Base-by-base conservation (phyloP, 2,113 vertebrate genomes). In the Crypturellus undulatus region DNA sequence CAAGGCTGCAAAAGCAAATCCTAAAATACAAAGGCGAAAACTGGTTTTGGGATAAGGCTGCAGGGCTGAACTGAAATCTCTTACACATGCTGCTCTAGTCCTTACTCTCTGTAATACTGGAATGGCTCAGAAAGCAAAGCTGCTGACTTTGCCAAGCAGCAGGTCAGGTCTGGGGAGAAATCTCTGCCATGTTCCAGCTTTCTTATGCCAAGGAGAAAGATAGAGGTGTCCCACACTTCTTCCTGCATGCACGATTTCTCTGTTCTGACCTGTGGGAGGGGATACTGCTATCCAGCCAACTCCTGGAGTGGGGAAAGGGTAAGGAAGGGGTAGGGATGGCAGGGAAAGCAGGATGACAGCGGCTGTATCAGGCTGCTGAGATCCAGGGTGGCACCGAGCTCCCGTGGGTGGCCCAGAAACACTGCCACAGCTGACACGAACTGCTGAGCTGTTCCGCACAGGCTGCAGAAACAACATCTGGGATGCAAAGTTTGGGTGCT, bases 111-210 rank as follows among this genome's bases (percentile, higher is more conserved):
- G 79, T 90, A 80, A 68, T 75, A 75, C 82, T 94, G 84, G 54
- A 60, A 85, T 26, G 47, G 60, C 91, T 90, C 38, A 80, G 79
- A 87, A 54, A 91, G 68, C 19, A 92, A 90, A 96, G 70, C 67
- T 83, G 60, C 81, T 71, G 77, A 85, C 42, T 85, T 95, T 88
- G 34, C 54, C 77, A 85, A 51, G 17, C 45, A 56, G 56, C 68
- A 87, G 71, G 76, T 85, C 60, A 87, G 79, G 32, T 87, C 64
- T n/a, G 45, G 43, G 70, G 75, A n/a, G 71, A 87, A 91, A 77
- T 38, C 54, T 28, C 45, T 70, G 88, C 89, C 36, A 17, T 42
- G 30, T 12, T 88, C n/a, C 36, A 32, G 32, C 36, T 83, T 73
- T 38, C 25, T 67, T 38, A 19, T 11, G 17, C 36, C 16, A 70